Conservation (phyloP, 2,888 invertebrate genomes). For the Brachyptera risi region DNA sequence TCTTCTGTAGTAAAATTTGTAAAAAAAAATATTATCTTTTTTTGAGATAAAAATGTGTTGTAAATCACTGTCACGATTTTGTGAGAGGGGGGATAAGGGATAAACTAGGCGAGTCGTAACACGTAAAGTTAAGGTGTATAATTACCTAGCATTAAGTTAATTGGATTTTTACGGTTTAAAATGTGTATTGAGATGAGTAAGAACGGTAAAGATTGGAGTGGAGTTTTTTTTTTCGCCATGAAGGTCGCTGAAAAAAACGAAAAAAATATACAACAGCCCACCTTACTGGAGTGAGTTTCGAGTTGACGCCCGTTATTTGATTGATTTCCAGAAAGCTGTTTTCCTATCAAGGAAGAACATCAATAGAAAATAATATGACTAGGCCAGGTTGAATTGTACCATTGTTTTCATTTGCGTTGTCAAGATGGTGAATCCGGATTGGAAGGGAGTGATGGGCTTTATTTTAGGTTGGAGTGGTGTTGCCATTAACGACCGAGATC, state of each 20-base stretch:
- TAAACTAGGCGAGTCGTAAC: slow-evolving; percentile 7
- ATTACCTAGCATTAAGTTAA: slow-evolving; percentile 20
- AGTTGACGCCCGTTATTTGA: slow-evolving; percentile 1
- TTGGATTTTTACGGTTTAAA: slow-evolving; percentile 16
- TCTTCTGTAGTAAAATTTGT: background rate
- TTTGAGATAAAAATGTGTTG: too few species aligned
- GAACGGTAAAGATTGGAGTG: background rate
- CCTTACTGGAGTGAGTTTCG: background rate
- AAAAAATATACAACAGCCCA: background rate
- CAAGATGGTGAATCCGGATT: slow-evolving; percentile 7
- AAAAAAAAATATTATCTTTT: too few species aligned
- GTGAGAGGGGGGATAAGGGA: slow-evolving; percentile 2
- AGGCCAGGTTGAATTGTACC: background rate
- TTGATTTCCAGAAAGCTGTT: slow-evolving; percentile 8
- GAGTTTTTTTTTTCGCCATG: background rate
- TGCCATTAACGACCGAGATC: slow-evolving; percentile 2
- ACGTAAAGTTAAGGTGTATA: slow-evolving; percentile 14
- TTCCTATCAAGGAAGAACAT: background rate
- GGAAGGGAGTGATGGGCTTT: too few species aligned
- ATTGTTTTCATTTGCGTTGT: slow-evolving; percentile 8
- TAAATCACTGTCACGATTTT: slow-evolving; percentile 11
- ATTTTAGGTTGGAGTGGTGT: background rate
- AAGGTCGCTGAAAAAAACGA: background rate
- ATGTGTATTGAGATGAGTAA: slow-evolving; percentile 13
- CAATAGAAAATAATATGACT: slow-evolving; percentile 6